A percentile compares a stretch with the other conserved stretches of the same genome.
Conservation (phyloP, 2,113 vertebrate genomes). For the Miniopterus natalensis region DNA sequence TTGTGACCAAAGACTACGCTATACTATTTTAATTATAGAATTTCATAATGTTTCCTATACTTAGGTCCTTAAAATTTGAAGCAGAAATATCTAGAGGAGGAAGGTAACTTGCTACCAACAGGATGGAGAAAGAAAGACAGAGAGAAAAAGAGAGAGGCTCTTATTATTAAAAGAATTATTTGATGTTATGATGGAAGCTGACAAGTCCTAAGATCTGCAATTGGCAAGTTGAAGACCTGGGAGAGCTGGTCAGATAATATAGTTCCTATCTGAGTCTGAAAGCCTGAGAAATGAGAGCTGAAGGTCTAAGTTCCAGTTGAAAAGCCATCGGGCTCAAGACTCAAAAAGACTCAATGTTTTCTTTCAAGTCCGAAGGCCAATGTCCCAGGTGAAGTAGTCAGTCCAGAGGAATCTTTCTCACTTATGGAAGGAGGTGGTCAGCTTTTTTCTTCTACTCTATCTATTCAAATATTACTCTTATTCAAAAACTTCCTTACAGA, state of each 20-base stretch:
- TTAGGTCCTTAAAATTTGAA: slow-evolving; percentile 3
- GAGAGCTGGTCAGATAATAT: not conserved
- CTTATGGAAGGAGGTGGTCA: not conserved
- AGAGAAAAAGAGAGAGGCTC: not conserved
- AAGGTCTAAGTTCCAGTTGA: not conserved
- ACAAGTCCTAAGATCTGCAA: not conserved
- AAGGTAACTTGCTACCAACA: not conserved
- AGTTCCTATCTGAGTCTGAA: not conserved
- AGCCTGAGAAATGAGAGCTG: not conserved
- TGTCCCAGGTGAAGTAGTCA: not conserved
- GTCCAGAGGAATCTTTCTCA: not conserved
- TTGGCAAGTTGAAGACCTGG: not conserved
- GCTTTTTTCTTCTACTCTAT: not conserved
- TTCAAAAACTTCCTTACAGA: not conserved
- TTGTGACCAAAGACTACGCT: not conserved
- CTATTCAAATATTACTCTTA: slow-evolving; percentile 24
- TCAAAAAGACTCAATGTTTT: not conserved
- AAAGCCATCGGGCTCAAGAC: not conserved
- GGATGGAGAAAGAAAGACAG: not conserved
- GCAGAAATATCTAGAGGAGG: not conserved
- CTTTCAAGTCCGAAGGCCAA: not conserved
- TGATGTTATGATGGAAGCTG: not conserved
- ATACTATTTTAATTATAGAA: not conserved
- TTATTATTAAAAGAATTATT: not conserved
- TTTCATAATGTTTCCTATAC: not conserved